These are phyloP conservation scores for Dasyprocta punctata DNA, from an alignment of 2,113 vertebrate genomes.

Conservation along the genomic window DNA sequence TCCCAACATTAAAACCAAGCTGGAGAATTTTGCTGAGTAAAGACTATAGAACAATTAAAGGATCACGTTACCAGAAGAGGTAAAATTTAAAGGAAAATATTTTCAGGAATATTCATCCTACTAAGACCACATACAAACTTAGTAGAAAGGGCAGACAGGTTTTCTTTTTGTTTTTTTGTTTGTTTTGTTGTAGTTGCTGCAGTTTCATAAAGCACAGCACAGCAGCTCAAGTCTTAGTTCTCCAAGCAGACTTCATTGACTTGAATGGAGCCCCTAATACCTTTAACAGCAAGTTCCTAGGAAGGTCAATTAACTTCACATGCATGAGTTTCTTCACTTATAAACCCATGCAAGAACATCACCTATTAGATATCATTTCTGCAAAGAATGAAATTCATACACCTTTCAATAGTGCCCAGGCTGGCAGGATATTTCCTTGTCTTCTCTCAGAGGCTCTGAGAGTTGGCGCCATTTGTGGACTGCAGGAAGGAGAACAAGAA, in stretches of 20 bases:
- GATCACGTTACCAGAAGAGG: background rate
- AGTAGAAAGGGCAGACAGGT: background rate
- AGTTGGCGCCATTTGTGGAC: too few species aligned
- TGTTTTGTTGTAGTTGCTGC: background rate
- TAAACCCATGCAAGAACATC: background rate
- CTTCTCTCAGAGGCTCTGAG: background rate
- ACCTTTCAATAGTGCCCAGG: background rate
- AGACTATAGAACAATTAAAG: conserved; percentile 23
- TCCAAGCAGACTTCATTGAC: background rate
- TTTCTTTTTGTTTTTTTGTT: background rate
- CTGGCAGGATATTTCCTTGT: background rate
- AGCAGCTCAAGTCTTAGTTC: background rate
- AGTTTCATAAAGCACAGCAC: background rate
- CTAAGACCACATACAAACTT: background rate
- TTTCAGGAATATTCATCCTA: background rate
- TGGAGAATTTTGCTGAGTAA: background rate
- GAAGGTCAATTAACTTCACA: background rate
- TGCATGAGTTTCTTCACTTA: background rate
- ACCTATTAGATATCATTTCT: background rate
- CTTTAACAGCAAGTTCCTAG: background rate
- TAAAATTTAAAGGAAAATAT: conserved; percentile 6
- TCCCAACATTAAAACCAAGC: conserved; percentile 14
- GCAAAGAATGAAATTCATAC: background rate
- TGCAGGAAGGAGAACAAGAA: too few species aligned
- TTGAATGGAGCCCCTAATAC: accelerated